Evolutionary conservation across 2,797 vertebrate genomes (phyloP), one percentile per base, ranked within the genome.

Genomic region (Chaenodraco wilsoni): DNA sequence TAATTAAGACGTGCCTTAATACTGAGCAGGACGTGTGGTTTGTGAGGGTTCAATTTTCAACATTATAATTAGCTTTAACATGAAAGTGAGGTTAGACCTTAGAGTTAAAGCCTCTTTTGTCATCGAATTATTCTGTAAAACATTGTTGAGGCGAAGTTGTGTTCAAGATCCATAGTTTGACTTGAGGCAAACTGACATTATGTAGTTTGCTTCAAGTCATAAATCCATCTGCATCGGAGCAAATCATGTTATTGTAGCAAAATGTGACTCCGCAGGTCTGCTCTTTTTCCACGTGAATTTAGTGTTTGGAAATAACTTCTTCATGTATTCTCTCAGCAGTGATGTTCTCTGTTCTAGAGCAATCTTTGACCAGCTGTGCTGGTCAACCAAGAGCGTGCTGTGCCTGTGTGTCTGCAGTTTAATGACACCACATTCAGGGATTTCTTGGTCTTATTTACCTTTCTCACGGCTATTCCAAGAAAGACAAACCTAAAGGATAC

Each of bases 1-100:
- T 82, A 73, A 82, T 76, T 59, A 65, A 0, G 62, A 82, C 27
- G 58, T 65, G 31, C 19, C 16, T 52, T 21, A 65, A 72, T 57
- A 48, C 19, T 65, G 65, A 57, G 52, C 52, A 63, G 46, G 46
- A 4, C 19, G 16, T 23, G 45, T 52, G 43, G 12, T 63, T 31
- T 12, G 23, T 65, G 41, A 55, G 9, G 58, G 19, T 58, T 62
- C 5, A 67, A 37, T 71, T 59, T 62, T 41, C 19, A 75, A 45
- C 55, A 37, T 59, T 19, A 40, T 69, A 3, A 64, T 51, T 70
- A 66, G 21, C 62, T 33, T 0, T 1, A n/a, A 11, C 54, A 2
- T 1, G 11, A 60, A 69, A 60, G 55, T 21, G 1, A 1, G 49
- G 49, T 60, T 41, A 64, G 4, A 46, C 45, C 7, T 68, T 23